Evolutionary conservation across 37 sponge, comb jelly and placozoan genomes (phyloP).

Genomic region (Geodia barretti): DNA sequence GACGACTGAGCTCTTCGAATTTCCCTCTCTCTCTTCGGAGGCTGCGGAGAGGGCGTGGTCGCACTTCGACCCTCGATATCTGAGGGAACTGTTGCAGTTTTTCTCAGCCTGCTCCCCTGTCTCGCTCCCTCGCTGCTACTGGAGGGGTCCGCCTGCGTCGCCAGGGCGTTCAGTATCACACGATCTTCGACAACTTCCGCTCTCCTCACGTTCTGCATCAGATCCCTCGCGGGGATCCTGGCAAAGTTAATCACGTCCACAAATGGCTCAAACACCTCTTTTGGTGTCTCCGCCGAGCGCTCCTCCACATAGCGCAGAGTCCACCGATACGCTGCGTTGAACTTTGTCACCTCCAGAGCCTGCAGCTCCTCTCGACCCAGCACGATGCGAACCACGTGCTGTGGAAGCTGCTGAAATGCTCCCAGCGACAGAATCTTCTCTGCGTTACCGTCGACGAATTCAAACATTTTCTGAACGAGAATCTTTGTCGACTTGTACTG

Average conservation of each 20-base stretch:
- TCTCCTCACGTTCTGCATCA: slow-evolving; percentile 91
- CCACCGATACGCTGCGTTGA: slow-evolving; percentile 85
- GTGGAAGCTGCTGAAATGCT: slow-evolving; percentile 76
- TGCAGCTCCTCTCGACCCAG: slow-evolving; percentile 83
- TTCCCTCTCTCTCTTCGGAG: no score
- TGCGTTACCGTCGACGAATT: slow-evolving; percentile 90
- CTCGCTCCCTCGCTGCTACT: no score
- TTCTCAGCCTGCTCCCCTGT: no score
- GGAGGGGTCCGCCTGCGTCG: slow-evolving; percentile 96
- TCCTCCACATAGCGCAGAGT: slow-evolving; percentile 32
- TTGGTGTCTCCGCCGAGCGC: slow-evolving; percentile 25
- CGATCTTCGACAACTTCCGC: slow-evolving; percentile 74
- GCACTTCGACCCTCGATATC: no score
- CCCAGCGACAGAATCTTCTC: slow-evolving; percentile 73
- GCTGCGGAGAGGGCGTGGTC: no score
- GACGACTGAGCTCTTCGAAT: no score
- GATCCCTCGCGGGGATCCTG: slow-evolving; percentile 76
- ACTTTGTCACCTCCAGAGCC: slow-evolving; percentile 79
- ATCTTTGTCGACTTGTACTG: slow-evolving; percentile 92
- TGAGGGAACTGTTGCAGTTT: no score
- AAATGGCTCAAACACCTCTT: slow-evolving; percentile 82
- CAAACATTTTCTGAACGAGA: slow-evolving; percentile 84
- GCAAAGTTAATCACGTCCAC: slow-evolving; percentile 78
- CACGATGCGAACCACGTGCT: slow-evolving; percentile 88
- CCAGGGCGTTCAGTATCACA: slow-evolving; percentile 86